Evolutionary conservation across 2,888 invertebrate species (phyloP).

Genomic region (Lepidonotus clava): DNA sequence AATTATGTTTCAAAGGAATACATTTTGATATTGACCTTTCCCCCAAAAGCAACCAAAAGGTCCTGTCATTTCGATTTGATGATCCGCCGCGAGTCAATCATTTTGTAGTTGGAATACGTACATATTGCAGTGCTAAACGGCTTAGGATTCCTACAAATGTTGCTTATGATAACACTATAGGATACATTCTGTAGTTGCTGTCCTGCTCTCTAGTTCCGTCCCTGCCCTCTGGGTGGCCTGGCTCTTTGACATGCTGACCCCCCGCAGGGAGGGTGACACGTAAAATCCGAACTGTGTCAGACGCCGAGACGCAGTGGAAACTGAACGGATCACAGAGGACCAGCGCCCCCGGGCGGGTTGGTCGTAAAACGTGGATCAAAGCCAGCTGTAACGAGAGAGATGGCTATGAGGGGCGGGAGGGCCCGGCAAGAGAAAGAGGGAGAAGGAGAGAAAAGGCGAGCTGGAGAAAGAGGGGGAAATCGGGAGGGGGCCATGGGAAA

Average conservation of each 20-base stretch:
- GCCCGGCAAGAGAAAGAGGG: neutral
- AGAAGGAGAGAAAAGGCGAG: neutral
- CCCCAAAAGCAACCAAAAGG: too few species aligned
- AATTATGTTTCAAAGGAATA: too few species aligned
- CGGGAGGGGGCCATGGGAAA: neutral
- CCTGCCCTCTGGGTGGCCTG: neutral
- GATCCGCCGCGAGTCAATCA: too few species aligned
- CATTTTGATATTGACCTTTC: too few species aligned
- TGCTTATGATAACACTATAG: too few species aligned
- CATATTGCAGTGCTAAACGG: too few species aligned
- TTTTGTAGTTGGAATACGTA: too few species aligned
- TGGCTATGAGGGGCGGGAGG: neutral
- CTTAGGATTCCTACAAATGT: too few species aligned
- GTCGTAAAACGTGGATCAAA: constrained; percentile 26
- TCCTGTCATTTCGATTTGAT: too few species aligned
- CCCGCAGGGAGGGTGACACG: neutral
- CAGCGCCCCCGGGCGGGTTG: neutral
- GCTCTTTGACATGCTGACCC: neutral
- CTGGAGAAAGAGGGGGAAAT: neutral
- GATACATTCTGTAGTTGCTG: too few species aligned
- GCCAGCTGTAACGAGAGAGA: neutral
- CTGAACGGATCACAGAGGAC: constrained; percentile 17
- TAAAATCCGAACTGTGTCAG: constrained; percentile 4
- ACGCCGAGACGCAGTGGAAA: neutral
- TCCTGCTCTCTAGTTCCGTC: too few species aligned